phyloP scores from a whole-genome alignment of 2,888 invertebrate genomes.

The Himalopsyche kuldschensis region DNA sequence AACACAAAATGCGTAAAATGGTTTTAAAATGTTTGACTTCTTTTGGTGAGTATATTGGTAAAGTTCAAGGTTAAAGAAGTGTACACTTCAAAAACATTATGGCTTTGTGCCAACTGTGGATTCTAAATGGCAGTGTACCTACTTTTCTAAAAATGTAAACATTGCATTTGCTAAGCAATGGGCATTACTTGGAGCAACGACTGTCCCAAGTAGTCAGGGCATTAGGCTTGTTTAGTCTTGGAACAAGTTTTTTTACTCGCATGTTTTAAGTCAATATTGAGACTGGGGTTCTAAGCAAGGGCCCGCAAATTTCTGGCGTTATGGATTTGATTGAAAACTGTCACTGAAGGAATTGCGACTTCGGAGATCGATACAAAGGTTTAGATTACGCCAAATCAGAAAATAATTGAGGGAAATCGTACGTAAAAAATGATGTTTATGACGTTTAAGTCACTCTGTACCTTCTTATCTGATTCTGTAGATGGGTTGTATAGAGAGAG shows the following conservation, averaged over 20 bases:
- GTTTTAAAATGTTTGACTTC: background rate
- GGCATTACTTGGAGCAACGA: background rate
- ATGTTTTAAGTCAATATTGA: background rate
- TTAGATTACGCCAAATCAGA: no score
- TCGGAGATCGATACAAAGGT: no score
- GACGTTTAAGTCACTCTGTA: no score
- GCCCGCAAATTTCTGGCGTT: background rate
- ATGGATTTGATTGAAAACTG: background rate
- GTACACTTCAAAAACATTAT: background rate
- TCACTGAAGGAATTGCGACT: no score
- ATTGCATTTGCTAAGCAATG: background rate
- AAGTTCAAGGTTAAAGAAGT: background rate
- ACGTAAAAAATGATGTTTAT: no score
- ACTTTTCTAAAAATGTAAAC: background rate
- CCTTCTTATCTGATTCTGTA: no score
- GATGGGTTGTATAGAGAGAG: no score
- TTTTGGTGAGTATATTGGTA: background rate
- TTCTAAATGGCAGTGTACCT: background rate
- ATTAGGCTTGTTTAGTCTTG: conserved; percentile 17
- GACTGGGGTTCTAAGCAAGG: background rate
- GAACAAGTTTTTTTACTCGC: conserved; percentile 27
- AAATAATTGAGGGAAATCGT: no score
- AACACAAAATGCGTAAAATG: no score
- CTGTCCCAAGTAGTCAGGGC: background rate
- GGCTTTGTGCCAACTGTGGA: background rate